Base-by-base conservation (phyloP, 2,113 vertebrate species). In the Phylloscopus trochiloides region DNA sequence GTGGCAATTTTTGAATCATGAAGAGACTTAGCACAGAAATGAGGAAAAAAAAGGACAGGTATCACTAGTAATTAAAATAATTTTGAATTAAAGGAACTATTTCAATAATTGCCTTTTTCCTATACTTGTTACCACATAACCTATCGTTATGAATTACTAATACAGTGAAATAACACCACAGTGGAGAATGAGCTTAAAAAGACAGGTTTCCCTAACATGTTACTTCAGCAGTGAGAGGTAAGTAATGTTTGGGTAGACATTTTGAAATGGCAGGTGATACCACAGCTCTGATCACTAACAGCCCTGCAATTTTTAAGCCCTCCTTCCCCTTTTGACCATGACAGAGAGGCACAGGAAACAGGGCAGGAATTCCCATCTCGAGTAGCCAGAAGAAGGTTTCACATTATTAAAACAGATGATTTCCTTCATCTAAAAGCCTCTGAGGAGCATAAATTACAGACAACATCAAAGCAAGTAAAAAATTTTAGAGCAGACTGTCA, bases 31-130 rank as follows among this genome's bases (percentile, higher is more conserved):
- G 76, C 29, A 78, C 73, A 97, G 86, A 90, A 94, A 83, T 45
- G 40, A 67, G 14, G 57, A 43, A 89, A 78, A 87, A 95, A 95
- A 86, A 40, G 34, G 72, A 94, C 83, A 92, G 89, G 86, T 96
- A 96, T 95, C 79, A 65, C 67, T 73, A 94, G 77, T 97, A 97
- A 98, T 97, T 98, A 98, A 98, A 97, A 97, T 96, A 96, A 97
- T 96, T 97, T 94, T 94, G 90, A 98, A 97, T 96, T 96, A 97
- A 96, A 97, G 91, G 66, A 59, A 95, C 82, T 70, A 85, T 96
- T 89, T 96, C 68, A 86, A 83, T 96, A 97, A 97, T 96, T 97
- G 96, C 91, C 95, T 97, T 96, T 96, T 58, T 86, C 78, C 79
- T 93, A 48, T 72, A 97, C 92, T 96, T 17, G 26, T 95, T 76